Evolutionary conservation across 2,888 invertebrate species (phyloP).

Genomic region (Entomobrya multifasciata): DNA sequence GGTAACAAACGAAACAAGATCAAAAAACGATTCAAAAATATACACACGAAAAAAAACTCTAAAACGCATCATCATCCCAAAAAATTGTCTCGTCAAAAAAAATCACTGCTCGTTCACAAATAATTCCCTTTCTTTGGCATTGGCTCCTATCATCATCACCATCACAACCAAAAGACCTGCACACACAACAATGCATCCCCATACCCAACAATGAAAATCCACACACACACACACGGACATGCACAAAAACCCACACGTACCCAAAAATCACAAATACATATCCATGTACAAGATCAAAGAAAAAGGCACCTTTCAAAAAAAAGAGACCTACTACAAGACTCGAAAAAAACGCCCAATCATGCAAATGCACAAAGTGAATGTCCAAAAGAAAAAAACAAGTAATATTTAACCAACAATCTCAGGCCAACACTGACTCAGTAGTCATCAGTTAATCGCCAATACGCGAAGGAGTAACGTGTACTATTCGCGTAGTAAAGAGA

Average conservation of each 20-base stretch:
- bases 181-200: background rate
- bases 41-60: conserved; percentile 21
- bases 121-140: conserved; percentile 63
- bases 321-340: background rate
- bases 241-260: too few species aligned
- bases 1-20: background rate
- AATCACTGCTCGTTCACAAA: too few species aligned
- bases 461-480: background rate
- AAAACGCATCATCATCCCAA: background rate
- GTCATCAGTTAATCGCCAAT: conserved; percentile 9
- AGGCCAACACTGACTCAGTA: background rate
- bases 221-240: background rate
- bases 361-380: conserved; percentile 66
- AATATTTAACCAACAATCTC: conserved; percentile 6
- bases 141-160: too few species aligned
- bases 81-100: background rate
- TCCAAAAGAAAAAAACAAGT: conserved; percentile 47
- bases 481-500: conserved; percentile 22
- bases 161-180: too few species aligned
- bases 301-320: conserved; percentile 39
- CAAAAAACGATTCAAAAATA: background rate
- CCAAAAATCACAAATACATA: background rate
- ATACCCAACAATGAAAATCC: background rate
- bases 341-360: conserved; percentile 57
- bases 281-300: background rate